These are phyloP conservation scores for Peromyscus nudipes DNA, from an alignment of 2,797 vertebrate species.

Conservation along the genomic window DNA sequence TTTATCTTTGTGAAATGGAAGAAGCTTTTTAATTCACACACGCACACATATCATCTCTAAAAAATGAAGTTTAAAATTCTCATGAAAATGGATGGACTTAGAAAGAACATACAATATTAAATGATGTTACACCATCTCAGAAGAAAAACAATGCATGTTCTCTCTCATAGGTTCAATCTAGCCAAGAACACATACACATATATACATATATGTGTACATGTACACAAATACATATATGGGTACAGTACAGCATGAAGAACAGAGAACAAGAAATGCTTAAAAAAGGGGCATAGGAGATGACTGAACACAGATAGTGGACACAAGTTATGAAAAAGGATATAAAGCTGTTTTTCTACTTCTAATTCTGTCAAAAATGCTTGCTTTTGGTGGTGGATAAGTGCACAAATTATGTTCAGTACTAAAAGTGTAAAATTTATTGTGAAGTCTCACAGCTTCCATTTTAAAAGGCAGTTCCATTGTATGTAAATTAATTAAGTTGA, in stretches of 20 bases:
- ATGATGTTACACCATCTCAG: neutral
- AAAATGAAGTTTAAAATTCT: neutral
- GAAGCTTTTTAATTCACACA: neutral
- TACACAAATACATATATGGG: too few species aligned
- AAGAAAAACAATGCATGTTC: neutral
- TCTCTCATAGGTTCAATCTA: neutral
- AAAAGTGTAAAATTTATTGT: neutral
- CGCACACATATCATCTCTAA: neutral
- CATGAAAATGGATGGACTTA: neutral
- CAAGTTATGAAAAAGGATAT: neutral
- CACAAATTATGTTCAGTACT: neutral
- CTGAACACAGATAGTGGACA: neutral
- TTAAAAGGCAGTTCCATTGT: neutral
- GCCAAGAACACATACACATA: neutral
- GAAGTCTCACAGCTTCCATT: neutral
- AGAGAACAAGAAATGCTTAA: neutral
- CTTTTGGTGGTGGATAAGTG: neutral
- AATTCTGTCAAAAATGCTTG: neutral
- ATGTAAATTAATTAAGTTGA: neutral
- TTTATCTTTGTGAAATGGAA: neutral
- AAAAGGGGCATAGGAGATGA: neutral
- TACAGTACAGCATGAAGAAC: neutral
- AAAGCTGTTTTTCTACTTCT: neutral
- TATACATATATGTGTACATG: neutral
- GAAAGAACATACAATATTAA: neutral